These are phyloP conservation scores for Oikopleura dioica DNA, from an alignment of 23 tunicate species.

Conservation along the genomic window DNA sequence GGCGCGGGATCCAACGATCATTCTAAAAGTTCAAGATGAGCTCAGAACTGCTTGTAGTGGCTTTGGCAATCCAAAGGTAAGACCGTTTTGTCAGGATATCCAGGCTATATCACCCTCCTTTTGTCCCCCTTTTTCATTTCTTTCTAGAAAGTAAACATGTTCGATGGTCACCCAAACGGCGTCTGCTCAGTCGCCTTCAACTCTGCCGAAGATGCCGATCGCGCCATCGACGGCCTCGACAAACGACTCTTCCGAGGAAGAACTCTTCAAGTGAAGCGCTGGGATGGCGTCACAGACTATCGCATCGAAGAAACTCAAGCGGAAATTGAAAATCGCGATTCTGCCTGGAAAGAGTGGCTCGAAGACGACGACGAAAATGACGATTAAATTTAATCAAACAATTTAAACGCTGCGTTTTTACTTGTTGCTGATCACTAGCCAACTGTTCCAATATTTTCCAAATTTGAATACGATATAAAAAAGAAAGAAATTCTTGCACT, in stretches of 20 bases:
- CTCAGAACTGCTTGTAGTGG: background rate
- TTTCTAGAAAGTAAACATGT: background rate
- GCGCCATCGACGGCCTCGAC: background rate
- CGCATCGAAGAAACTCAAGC: background rate
- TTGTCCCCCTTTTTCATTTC: too few species aligned
- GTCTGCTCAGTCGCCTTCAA: background rate
- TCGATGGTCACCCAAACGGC: background rate
- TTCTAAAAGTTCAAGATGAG: background rate
- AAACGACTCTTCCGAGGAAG: background rate
- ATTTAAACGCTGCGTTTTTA: too few species aligned
- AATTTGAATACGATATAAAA: too few species aligned
- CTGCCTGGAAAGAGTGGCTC: background rate
- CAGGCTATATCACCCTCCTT: too few species aligned
- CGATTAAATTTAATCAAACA: too few species aligned
- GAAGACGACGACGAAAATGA: background rate
- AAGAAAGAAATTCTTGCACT: too few species aligned
- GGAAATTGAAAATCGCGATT: background rate
- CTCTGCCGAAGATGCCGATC: background rate
- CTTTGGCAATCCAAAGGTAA: background rate
- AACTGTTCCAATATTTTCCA: too few species aligned
- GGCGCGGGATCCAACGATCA: background rate
- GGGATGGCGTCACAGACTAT: background rate
- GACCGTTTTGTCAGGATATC: too few species aligned
- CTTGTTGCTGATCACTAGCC: too few species aligned
- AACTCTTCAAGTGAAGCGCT: background rate